phyloP scores from a whole-genome alignment of 2,888 invertebrate species.

The Cremastinae sp. region DNA sequence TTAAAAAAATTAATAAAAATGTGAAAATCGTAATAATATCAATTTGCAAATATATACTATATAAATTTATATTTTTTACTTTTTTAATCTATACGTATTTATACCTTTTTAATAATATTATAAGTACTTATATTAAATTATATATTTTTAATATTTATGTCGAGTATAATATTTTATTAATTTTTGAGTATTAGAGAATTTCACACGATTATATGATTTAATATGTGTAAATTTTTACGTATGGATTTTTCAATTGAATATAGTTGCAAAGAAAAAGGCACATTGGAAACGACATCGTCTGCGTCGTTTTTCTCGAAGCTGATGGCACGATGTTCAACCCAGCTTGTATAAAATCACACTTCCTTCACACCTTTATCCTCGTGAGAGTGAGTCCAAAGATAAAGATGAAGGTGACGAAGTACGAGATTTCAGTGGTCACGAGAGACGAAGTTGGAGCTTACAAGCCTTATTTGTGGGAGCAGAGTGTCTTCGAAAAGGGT shows the following conservation, averaged over 20 bases:
- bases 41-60: no score
- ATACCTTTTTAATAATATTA: no score
- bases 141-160: no score
- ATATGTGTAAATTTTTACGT: no score
- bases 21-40: no score
- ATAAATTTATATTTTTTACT: no score
- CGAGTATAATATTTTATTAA: no score
- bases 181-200: no score
- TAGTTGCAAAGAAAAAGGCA: constrained; percentile 93
- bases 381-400: constrained; percentile 94
- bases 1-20: not conserved
- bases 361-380: constrained; percentile 95
- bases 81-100: no score
- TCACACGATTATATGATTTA: no score
- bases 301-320: constrained; percentile 96
- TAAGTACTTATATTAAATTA: no score
- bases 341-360: constrained; percentile 96
- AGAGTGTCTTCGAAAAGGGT: constrained; percentile 95
- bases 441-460: constrained; percentile 97
- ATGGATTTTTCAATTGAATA: constrained; percentile 52
- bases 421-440: constrained; percentile 96
- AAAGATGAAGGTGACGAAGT: constrained; percentile 92
- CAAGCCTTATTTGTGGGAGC: constrained; percentile 97
- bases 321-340: constrained; percentile 96
- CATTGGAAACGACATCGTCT: constrained; percentile 97